A percentile compares a stretch with the other conserved stretches of the same genome.
These are phyloP conservation scores for Camponotus floridanus DNA, from an alignment of 1,140 invertebrate species.

Conservation along the genomic window DNA sequence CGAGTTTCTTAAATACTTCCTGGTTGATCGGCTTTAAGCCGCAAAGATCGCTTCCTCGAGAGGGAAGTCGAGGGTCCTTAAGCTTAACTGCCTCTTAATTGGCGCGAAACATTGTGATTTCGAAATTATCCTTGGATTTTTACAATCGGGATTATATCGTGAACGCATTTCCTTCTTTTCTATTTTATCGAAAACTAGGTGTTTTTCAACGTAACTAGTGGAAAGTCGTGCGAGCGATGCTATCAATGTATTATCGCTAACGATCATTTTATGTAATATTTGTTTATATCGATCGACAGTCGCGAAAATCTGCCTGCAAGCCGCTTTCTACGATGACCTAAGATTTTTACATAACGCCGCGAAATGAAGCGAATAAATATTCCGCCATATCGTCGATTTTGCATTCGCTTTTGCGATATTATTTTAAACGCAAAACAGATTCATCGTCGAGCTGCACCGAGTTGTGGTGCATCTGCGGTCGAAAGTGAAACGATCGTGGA, in stretches of 20 bases:
- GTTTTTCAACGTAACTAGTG: slow-evolving; percentile 16
- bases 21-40: slow-evolving; percentile 18
- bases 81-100: background rate
- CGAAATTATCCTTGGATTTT: background rate
- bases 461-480: slow-evolving; percentile 27
- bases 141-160: background rate
- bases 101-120: background rate
- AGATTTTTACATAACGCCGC: slow-evolving; percentile 59
- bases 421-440: background rate
- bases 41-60: background rate
- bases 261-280: slow-evolving; percentile 48
- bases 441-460: background rate
- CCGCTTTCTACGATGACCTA: slow-evolving; percentile 59
- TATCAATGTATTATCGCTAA: slow-evolving; percentile 32
- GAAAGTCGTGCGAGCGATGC: slow-evolving; percentile 41
- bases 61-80: background rate
- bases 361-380: slow-evolving; percentile 57
- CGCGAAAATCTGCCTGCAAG: slow-evolving; percentile 36
- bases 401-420: background rate
- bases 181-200: slow-evolving; percentile 10
- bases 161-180: background rate
- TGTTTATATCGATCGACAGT: slow-evolving; percentile 51
- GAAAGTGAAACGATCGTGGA: slow-evolving; percentile 63
- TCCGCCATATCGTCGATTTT: background rate
- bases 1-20: background rate